Evolutionary conservation across 2,888 invertebrate species (phyloP), one percentile per base, ranked within the genome.

Genomic region (Xylota segnis): DNA sequence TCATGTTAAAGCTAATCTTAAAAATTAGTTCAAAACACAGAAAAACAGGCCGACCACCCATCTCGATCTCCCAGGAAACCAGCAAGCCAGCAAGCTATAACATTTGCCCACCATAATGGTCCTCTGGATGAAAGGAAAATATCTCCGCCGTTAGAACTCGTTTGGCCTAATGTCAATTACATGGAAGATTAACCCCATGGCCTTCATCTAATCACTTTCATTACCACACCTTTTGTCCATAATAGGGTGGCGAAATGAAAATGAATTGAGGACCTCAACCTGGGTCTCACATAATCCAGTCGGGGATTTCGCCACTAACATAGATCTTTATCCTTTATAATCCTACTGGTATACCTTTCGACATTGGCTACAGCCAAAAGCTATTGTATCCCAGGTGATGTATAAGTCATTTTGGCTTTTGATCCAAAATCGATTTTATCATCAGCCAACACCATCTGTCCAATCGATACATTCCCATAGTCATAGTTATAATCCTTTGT

Each of bases 351-450:
- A n/a, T 10, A 68, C 34, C 34, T 34, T 65, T n/a, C n/a, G n/a
- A n/a, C n/a, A n/a, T n/a, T n/a, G n/a, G n/a, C n/a, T n/a, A n/a
- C n/a, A n/a, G n/a, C 27, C 37, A 34, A 27, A 37, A 34, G 27
- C 37, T 10, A 16, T 59, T 43, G 29, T 76, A 66, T 72, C 81
- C 77, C 72, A 86, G 76, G 77, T 86, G 72, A 68, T 83, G 45
- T 29, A 65, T 34, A 50, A 65, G 68, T 68, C 61, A 76, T 86
- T n/a, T 86, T 86, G 72, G 82, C 77, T 77, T 86, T 81, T 77
- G 82, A 82, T 86, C 86, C 82, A 82, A 86, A 86, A 82, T 86
- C 86, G 86, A 86, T 86, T 72, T 40, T 32, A 72, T 63, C 75
- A 81, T 66, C 81, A 29, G 40, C 58, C 43, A 18, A 16, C 61